Conservation (phyloP, 2,113 vertebrate genomes). For the Zosterops lateralis region DNA sequence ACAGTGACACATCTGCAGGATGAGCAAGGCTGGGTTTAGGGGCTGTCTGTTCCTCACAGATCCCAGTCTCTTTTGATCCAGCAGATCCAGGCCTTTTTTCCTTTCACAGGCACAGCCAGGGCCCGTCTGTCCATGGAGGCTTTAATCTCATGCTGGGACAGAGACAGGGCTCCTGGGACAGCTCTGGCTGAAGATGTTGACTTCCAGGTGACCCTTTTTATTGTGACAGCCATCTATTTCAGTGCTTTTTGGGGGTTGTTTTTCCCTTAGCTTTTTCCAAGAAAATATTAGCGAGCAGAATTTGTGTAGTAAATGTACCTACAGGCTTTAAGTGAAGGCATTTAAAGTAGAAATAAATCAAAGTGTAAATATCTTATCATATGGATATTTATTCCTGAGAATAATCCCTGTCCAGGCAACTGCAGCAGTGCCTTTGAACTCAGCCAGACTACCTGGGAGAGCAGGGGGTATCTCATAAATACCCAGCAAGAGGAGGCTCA, state of each 20-base stretch:
- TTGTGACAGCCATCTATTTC: not conserved
- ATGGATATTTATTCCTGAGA: not conserved
- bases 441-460: constrained; percentile 4
- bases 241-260: not conserved
- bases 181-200: not conserved
- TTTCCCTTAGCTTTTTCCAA: not conserved
- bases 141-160: not conserved
- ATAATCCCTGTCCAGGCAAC: not conserved
- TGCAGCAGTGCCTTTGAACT: constrained; percentile 42
- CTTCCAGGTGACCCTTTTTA: not conserved
- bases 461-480: constrained; percentile 14
- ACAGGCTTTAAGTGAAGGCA: not conserved
- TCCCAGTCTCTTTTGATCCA: not conserved
- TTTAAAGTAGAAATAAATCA: constrained; percentile 28
- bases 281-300: not conserved
- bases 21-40: not conserved
- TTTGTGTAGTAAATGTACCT: not conserved
- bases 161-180: not conserved
- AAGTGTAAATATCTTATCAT: constrained; percentile 1
- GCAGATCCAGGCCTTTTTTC: not conserved
- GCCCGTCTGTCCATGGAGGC: accelerated
- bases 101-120: not conserved
- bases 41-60: not conserved
- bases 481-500: not conserved
- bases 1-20: not conserved